Base-by-base conservation (phyloP, 2,113 vertebrate species). In the Oncorhynchus nerka region DNA sequence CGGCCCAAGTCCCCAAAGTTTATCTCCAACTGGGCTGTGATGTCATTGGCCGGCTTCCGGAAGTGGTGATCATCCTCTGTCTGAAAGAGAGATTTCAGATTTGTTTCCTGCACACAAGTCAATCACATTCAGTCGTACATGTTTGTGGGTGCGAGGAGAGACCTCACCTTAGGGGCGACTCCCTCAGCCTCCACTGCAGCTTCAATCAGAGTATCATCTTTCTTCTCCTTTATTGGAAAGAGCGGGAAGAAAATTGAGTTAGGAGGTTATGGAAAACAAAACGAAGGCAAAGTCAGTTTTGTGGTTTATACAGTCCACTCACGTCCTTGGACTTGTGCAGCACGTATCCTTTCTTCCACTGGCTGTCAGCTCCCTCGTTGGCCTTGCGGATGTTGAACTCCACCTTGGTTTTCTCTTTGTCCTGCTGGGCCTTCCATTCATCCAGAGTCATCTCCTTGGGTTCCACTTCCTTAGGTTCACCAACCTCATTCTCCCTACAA, bases 371-470 rank as follows among this genome's bases (percentile, higher is more conserved):
- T 78, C 97, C 97, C 89, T 99, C 97, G 39, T 99, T 99, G 88
- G 97, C 95, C 91, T 99, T 99, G 15, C 97, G 96, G 88, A 99
- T 99, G 93, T 99, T 99, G 94, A 99, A 99, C 68, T 99, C 97
- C 30, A 97, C 97, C 91, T 99, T 99, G 68, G 97, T 91, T 13
- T 96, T 94, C 8, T 98, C 98, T 91, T 99, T 99, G 87, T 96
- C 97, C 81, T 99, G 98, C 95, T 97, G 94, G 74, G 98, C 98
- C 89, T 99, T 99, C 97, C 97, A 99, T 83, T 99, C 98, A 49
- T 99, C 98, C 92, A 99, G 92, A 83, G 97, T 99, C 98, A 99
- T 99, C 81, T 99, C 97, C 93, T 99, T 99, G 39, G 98, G 94
- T 22, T 96, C 97, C 92, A 99, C 97, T 34, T 99, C 97, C 34